Percentiles rank a stretch among this genome's conserved stretches.
These are phyloP conservation scores for Serinus canaria DNA, from an alignment of 2,113 vertebrate genomes.

Conservation along the genomic window DNA sequence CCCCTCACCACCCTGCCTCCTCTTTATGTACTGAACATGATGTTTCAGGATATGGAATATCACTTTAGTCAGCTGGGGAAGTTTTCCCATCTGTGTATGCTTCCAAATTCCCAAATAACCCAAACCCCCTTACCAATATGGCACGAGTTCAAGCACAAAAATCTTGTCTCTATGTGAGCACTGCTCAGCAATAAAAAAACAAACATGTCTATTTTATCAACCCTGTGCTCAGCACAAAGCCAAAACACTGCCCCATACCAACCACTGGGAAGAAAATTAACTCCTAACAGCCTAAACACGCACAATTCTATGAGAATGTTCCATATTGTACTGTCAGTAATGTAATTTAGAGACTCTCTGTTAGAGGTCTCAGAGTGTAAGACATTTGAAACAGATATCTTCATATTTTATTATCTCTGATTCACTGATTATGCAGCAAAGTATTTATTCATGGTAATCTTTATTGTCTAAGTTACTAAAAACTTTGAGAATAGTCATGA, in stretches of 20 bases:
- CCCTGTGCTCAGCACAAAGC: not conserved
- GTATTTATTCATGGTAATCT: not conserved
- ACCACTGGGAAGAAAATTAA: not conserved
- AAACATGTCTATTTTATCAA: not conserved
- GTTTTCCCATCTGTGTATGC: not conserved
- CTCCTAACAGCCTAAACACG: not conserved
- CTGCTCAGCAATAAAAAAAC: not conserved
- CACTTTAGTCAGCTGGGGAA: not conserved
- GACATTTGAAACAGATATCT: not conserved
- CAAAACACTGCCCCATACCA: not conserved
- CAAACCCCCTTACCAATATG: not conserved
- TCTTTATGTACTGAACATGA: not conserved
- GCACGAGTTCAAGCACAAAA: not conserved
- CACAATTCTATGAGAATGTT: not conserved
- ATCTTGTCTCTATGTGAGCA: not conserved
- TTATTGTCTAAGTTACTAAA: not conserved
- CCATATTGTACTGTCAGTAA: not conserved
- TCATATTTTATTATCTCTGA: not conserved
- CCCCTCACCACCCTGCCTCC: fast-evolving
- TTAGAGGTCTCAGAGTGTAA: not conserved
- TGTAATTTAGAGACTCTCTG: not conserved
- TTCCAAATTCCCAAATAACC: not conserved
- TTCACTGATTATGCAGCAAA: not conserved
- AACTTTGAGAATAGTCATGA: not conserved
- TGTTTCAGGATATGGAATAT: not conserved